Evolutionary conservation across 2,797 vertebrate species (phyloP), one percentile per base, ranked within the genome.

Genomic region (Euthynnus affinis): DNA sequence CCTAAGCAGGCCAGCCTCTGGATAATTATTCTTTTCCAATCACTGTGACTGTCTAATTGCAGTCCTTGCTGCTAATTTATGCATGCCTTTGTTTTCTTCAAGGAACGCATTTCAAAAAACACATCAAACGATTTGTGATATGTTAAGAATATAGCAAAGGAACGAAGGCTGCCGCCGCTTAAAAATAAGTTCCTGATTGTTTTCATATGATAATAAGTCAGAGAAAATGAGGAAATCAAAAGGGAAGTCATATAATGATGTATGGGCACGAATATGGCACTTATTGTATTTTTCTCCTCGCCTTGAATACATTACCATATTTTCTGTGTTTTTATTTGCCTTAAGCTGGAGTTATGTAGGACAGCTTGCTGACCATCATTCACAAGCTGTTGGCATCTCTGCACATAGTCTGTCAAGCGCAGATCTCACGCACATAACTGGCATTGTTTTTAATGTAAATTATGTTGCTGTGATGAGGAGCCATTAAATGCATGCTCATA

Each of bases 41-140:
- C 91, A 93, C 90, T 90, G 91, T 85, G 88, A 93, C 84, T 91
- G 88, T 89, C 88, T 94, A 94, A 94, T 94, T 95, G 91, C 92
- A 92, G 91, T 85, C 83, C 78, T 74, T 37, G 88, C 90, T 81
- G 68, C 83, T 94, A 94, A 95, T 95, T 86, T 94, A 95, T 94
- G 89, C 91, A 89, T 78, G 88, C 85, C 90, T 94, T 95, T 94
- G 93, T 95, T 94, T 95, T 93, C 91, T 90, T 91, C 88, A 90
- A 91, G 91, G 88, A 92, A 91, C 88, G 74, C 82, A 87, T 93
- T 91, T 91, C 52, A 91, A 90, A 92, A 87, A 87, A 85, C 71
- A 95, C 94, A 94, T 95, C 94, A 96, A 95, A 94, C 84, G 74
- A 82, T 92, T 91, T 83, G 80, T 92, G 90, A 93, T 92, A 92